Percentiles rank a stretch among this genome's conserved stretches.
phyloP scores from a whole-genome alignment of 2,888 invertebrate genomes.

The Tanypteryx hageni region DNA sequence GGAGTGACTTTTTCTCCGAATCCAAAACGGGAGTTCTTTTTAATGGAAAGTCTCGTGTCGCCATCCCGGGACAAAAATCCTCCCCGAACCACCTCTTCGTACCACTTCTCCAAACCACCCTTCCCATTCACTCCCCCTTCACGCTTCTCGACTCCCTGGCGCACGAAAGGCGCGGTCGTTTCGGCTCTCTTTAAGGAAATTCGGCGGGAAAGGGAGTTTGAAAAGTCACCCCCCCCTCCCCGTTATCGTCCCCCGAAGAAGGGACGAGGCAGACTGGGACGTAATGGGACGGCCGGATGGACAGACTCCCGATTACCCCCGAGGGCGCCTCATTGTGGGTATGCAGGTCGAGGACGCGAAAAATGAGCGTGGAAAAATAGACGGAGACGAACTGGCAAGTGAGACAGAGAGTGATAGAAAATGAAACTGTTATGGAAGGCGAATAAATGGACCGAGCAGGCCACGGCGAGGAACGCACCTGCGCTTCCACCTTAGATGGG shows the following conservation, averaged over 20 bases:
- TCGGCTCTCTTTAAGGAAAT: too few species aligned
- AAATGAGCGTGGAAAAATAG: background rate
- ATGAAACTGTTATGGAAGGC: too few species aligned
- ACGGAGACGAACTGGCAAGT: background rate
- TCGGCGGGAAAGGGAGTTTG: background rate
- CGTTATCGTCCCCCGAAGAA: too few species aligned
- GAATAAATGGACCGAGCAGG: background rate
- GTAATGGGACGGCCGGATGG: background rate
- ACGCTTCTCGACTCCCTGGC: background rate
- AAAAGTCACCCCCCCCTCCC: background rate
- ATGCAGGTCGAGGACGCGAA: constrained; percentile 14
- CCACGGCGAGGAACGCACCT: background rate
- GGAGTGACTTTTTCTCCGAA: constrained; percentile 21
- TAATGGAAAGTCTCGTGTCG: constrained; percentile 15
- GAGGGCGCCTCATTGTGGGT: background rate
- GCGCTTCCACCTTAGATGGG: background rate
- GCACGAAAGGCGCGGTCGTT: too few species aligned
- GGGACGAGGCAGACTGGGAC: too few species aligned
- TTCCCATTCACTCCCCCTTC: background rate
- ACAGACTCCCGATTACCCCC: background rate
- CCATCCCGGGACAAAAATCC: background rate
- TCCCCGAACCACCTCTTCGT: background rate
- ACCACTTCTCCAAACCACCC: background rate
- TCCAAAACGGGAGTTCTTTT: constrained; percentile 22
- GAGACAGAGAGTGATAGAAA: too few species aligned